Evolutionary conservation across 2,797 vertebrate species (phyloP).

Genomic region (Mionectes olivaceus): DNA sequence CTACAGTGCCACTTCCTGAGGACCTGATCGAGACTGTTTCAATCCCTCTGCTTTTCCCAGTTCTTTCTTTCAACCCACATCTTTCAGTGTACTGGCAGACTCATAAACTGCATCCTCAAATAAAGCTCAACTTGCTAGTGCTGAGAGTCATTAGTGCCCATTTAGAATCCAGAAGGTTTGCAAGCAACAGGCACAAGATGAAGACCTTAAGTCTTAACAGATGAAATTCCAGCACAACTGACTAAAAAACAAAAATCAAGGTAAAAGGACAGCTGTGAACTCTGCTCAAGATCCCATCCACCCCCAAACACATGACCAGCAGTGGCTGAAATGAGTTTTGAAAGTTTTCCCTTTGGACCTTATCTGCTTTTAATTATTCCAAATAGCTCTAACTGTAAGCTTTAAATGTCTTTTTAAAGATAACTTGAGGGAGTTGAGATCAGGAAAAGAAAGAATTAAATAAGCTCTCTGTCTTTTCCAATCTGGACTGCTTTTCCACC

Average conservation of each 20-base stretch:
- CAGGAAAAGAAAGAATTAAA: conserved; percentile 58
- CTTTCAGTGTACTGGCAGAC: not conserved
- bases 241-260: not conserved
- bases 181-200: not conserved
- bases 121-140: not conserved
- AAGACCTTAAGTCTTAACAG: not conserved
- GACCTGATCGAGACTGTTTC: not conserved
- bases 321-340: not conserved
- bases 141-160: not conserved
- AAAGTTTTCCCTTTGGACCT: not conserved
- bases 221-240: not conserved
- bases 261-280: not conserved
- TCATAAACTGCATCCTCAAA: not conserved
- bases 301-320: not conserved
- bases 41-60: not conserved
- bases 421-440: conserved; percentile 43
- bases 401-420: conserved; percentile 50
- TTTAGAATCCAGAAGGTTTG: not conserved
- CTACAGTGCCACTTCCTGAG: not conserved
- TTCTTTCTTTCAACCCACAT: not conserved
- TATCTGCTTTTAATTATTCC: conserved; percentile 48
- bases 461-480: conserved; percentile 37
- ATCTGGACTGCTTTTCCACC: conserved; percentile 9
- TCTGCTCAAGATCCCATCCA: not conserved
- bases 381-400: conserved; percentile 30